A percentile compares a stretch with the other conserved stretches of the same genome.
Conservation (phyloP, 2,888 invertebrate genomes). For the Pteria penguin region DNA sequence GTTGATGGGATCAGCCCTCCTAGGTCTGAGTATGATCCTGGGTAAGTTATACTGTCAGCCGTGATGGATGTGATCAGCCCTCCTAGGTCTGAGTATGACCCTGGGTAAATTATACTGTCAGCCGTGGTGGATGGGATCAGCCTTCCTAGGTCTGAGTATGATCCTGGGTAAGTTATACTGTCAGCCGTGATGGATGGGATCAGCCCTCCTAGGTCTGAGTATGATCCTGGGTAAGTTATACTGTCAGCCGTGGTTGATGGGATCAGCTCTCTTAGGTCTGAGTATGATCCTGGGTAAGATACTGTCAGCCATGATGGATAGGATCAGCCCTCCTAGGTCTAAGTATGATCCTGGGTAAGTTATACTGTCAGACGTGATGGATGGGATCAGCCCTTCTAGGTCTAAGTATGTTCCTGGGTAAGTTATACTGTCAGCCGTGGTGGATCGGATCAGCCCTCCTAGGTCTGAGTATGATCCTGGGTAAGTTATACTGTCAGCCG, state of each 20-base stretch:
- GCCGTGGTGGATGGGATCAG: conserved; percentile 69
- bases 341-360: conserved; percentile 72
- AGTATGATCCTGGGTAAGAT: conserved; percentile 73
- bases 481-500: no score
- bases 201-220: conserved; percentile 65
- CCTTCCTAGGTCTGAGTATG: conserved; percentile 68
- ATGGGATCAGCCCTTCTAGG: no score
- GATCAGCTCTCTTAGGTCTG: conserved; percentile 66
- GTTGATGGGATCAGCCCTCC: conserved; percentile 67
- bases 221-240: conserved; percentile 75
- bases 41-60: no score
- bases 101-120: no score
- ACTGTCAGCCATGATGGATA: no score
- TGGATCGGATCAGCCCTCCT: no score
- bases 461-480: conserved; percentile 71
- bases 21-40: conserved; percentile 71
- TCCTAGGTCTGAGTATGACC: no score
- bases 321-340: conserved; percentile 68
- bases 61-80: no score
- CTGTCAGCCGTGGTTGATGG: no score
- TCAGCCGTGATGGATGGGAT: conserved; percentile 74
- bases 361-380: no score
- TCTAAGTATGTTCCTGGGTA: no score
- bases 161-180: conserved; percentile 70
- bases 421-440: no score